Base-by-base conservation (phyloP, 2,797 vertebrate species). In the Babyrousa celebensis region DNA sequence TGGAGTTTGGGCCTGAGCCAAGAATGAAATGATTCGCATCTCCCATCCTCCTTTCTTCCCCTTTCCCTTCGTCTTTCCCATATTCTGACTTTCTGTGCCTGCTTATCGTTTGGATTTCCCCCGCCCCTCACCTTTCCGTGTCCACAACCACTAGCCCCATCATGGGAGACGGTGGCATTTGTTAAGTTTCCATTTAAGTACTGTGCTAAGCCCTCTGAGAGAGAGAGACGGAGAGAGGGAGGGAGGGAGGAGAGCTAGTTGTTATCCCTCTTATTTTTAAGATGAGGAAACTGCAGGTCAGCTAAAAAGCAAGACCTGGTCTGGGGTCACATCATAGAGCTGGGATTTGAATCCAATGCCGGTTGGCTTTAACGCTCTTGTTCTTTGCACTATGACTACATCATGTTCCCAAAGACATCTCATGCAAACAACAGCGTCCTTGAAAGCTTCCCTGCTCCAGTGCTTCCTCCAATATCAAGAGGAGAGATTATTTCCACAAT, bases 11-110 rank as follows among this genome's bases (percentile, higher is more conserved):
- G 36, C 43, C 54, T 14, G 40, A 96, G 56, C 52, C 82, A 60
- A 88, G n/a, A 88, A 78, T 83, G 48, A 96, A 90, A 96, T 96
- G n/a, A 95, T 72, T 95, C 27, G 5, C 43, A 56, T 85, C 43
- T 85, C 77, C 29, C 71, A 5, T 70, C 48, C 6, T 2, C 43
- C 6, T 79, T 79, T 88, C 54, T 85, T 15, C 23, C 52, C 32
- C 14, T 78, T 89, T 54, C 77, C 56, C 32, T 90, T 36, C 85
- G 11, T 80, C 95, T 74, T 68, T 96, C 40, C 77, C 20, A 67
- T 63, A 68, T 72, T 43, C 54, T 95, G 71, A 17, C 32, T 87
- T 79, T 87, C 86, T 84, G 20, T 43, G 89, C 29, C 80, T 87
- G 25, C 65, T 43, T 79, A 12, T 56, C n/a, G 1, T 95, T 93